Conservation (phyloP, 2,888 invertebrate species). For the Ganaspis brasiliensis region DNA sequence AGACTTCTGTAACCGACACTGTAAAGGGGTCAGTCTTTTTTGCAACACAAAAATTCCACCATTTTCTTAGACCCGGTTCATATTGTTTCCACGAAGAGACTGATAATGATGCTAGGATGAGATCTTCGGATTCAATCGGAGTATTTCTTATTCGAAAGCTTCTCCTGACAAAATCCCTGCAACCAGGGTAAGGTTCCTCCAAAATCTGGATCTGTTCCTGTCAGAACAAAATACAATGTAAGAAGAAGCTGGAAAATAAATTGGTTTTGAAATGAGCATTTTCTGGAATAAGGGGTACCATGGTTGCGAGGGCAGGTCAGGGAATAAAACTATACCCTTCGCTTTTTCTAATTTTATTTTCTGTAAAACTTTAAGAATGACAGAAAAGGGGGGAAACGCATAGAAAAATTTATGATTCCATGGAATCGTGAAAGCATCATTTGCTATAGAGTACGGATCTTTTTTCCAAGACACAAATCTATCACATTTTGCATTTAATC, state of each 20-base stretch:
- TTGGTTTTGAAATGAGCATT: slow-evolving; percentile 19
- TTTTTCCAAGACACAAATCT: slow-evolving; percentile 54
- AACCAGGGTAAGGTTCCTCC: slow-evolving; percentile 38
- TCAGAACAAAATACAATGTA: not conserved
- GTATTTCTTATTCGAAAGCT: slow-evolving; percentile 25
- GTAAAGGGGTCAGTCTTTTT: slow-evolving; percentile 22
- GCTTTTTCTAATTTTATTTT: slow-evolving; percentile 51
- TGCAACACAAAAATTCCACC: slow-evolving; percentile 49
- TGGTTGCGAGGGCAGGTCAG: slow-evolving; percentile 50
- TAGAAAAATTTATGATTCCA: slow-evolving; percentile 53
- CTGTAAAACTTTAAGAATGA: slow-evolving; percentile 34
- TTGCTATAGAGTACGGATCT: slow-evolving; percentile 51
- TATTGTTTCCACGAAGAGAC: slow-evolving; percentile 28
- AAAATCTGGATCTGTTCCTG: slow-evolving; percentile 21
- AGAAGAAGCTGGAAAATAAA: not conserved
- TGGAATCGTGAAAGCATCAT: slow-evolving; percentile 53
- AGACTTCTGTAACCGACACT: not conserved
- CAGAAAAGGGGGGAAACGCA: slow-evolving; percentile 56
- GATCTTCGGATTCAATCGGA: not conserved
- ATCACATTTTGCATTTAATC: slow-evolving; percentile 51
- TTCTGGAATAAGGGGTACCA: slow-evolving; percentile 49
- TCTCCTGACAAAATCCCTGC: slow-evolving; percentile 31
- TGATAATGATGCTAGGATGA: not conserved
- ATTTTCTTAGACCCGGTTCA: slow-evolving; percentile 44
- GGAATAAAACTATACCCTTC: slow-evolving; percentile 48